phyloP scores from a whole-genome alignment of 2,113 vertebrate species.

The Saguinus imperator region DNA sequence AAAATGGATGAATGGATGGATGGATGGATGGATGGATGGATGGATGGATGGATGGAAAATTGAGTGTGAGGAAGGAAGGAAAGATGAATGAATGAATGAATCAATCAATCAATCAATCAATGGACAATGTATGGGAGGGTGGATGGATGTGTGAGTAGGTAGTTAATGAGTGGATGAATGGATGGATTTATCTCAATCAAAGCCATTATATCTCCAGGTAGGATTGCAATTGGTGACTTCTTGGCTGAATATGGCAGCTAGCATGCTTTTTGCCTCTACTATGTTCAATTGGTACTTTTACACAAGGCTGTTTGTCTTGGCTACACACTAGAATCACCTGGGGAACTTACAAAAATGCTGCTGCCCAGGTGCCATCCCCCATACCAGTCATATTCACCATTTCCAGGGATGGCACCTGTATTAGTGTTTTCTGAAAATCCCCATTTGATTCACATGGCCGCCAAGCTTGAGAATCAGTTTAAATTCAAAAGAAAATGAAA shows the following conservation, averaged over 20 bases:
- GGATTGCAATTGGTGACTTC: neutral
- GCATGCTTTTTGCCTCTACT: neutral
- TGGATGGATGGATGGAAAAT: no score
- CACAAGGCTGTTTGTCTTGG: neutral
- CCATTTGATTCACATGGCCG: neutral
- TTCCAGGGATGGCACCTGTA: neutral
- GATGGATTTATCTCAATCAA: neutral
- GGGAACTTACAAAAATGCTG: neutral
- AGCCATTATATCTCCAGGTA: neutral
- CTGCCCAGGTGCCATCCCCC: neutral
- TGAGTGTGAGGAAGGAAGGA: no score
- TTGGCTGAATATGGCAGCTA: neutral
- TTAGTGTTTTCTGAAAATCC: neutral
- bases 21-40: no score
- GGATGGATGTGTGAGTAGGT: no score
- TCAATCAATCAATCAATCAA: neutral
- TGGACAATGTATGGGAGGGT: rapidly evolving
- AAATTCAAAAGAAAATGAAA: neutral
- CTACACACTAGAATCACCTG: neutral
- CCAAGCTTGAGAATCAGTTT: neutral
- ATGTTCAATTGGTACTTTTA: neutral
- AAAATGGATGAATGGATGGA: no score
- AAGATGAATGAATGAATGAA: neutral
- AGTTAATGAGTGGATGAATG: neutral
- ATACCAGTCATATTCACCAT: neutral